These are phyloP conservation scores for Bugulina stolonifera DNA, from an alignment of 2,888 invertebrate genomes.

Conservation along the genomic window DNA sequence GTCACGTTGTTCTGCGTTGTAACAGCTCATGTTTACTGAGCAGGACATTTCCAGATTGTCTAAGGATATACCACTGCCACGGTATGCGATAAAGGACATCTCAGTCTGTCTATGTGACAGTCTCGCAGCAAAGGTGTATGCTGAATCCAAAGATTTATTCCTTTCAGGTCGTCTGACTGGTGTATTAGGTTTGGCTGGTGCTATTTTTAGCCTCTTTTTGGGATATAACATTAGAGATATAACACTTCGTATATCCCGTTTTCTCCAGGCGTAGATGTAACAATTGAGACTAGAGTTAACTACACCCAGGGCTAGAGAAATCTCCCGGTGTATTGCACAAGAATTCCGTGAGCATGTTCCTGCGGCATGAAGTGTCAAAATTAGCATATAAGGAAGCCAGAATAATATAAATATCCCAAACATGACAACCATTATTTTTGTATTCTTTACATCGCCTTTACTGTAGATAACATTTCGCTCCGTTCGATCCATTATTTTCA, in stretches of 20 bases:
- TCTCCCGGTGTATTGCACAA: background rate
- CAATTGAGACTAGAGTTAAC: slow-evolving; percentile 16
- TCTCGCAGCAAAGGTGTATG: background rate
- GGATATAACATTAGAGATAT: background rate
- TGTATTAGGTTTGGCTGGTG: background rate
- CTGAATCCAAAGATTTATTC: background rate
- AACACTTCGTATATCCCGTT: background rate
- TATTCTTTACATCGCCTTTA: background rate
- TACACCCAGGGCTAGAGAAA: background rate
- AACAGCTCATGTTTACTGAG: background rate
- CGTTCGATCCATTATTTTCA: background rate
- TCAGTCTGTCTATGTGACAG: background rate
- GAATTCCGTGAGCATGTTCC: background rate
- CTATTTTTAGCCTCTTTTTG: background rate
- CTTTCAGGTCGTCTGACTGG: background rate
- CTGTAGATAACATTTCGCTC: background rate
- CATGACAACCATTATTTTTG: slow-evolving; percentile 14
- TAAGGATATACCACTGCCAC: background rate
- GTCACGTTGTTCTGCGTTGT: background rate
- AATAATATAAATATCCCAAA: slow-evolving; percentile 13
- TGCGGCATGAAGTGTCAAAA: background rate
- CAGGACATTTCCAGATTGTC: background rate
- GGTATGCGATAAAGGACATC: background rate
- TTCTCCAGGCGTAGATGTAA: slow-evolving; percentile 15
- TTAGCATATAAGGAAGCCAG: slow-evolving; percentile 9